Evolutionary conservation across 1,140 invertebrate species (phyloP).

Genomic region (Rhopalosiphum padi): DNA sequence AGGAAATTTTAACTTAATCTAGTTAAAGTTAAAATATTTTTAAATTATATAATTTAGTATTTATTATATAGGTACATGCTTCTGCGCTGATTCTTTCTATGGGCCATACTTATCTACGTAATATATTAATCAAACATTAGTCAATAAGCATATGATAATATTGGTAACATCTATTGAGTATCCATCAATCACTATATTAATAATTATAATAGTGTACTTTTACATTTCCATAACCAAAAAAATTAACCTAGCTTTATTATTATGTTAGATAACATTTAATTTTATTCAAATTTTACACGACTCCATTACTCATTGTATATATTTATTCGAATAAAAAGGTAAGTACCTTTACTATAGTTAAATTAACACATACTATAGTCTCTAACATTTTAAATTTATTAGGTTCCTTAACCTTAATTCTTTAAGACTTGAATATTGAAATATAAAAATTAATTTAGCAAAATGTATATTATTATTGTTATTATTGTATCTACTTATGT

Average conservation of each 20-base stretch:
- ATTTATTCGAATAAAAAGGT: background rate
- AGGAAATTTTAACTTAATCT: background rate
- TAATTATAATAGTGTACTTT: background rate
- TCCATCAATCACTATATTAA: background rate
- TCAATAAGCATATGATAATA: background rate
- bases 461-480: background rate
- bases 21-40: background rate
- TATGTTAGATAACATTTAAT: background rate
- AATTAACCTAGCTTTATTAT: background rate
- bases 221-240: background rate
- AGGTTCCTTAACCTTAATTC: background rate
- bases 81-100: background rate
- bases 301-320: background rate
- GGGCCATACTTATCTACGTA: background rate
- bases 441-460: background rate
- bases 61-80: background rate
- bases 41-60: background rate
- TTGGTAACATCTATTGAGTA: slow-evolving; percentile 6
- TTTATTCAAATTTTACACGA: background rate
- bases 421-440: background rate
- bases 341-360: background rate
- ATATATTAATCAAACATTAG: background rate
- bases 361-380: background rate
- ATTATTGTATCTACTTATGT: too few species aligned
- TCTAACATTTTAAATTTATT: background rate